Evolutionary conservation across 2,888 invertebrate species (phyloP).

Genomic region (Xestia ashworthii): DNA sequence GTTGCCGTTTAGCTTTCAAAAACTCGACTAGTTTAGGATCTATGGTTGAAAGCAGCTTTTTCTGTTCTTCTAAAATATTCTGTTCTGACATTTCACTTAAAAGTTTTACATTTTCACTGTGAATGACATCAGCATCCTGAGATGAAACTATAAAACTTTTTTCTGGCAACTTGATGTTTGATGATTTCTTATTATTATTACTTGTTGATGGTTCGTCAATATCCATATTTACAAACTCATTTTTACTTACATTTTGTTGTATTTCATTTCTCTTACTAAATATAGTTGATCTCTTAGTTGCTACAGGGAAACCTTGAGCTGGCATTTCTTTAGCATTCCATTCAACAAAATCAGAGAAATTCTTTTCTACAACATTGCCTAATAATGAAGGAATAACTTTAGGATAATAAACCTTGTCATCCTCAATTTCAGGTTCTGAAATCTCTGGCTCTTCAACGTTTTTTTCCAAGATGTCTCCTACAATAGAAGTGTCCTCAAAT

Average conservation of each 20-base stretch:
- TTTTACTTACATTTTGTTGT: slow-evolving; percentile 43
- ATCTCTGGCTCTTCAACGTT: slow-evolving; percentile 66
- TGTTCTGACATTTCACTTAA: slow-evolving; percentile 93
- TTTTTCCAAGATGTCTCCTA: slow-evolving; percentile 83
- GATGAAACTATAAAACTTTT: slow-evolving; percentile 88
- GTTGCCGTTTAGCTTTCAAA: slow-evolving; percentile 85
- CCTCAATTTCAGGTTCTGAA: slow-evolving; percentile 67
- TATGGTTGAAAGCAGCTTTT: slow-evolving; percentile 91
- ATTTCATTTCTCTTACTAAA: slow-evolving; percentile 72
- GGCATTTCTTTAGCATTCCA: slow-evolving; percentile 77
- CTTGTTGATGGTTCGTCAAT: slow-evolving; percentile 70
- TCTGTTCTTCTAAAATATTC: slow-evolving; percentile 94
- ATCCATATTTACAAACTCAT: slow-evolving; percentile 73
- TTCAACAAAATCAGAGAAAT: slow-evolving; percentile 69
- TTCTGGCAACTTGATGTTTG: slow-evolving; percentile 72
- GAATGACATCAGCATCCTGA: slow-evolving; percentile 91
- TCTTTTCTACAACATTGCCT: slow-evolving; percentile 91
- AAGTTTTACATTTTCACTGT: slow-evolving; percentile 93
- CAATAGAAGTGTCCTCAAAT: slow-evolving; percentile 70
- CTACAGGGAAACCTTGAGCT: slow-evolving; percentile 88
- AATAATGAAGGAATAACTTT: slow-evolving; percentile 84
- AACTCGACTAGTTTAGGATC: slow-evolving; percentile 93
- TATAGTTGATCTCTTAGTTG: slow-evolving; percentile 80
- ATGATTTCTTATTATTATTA: slow-evolving; percentile 23
- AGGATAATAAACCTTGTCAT: slow-evolving; percentile 87